Percentiles rank a stretch among this genome's conserved stretches.
Conservation (phyloP, 2,888 invertebrate species). For the Sclerodermus sp. region DNA sequence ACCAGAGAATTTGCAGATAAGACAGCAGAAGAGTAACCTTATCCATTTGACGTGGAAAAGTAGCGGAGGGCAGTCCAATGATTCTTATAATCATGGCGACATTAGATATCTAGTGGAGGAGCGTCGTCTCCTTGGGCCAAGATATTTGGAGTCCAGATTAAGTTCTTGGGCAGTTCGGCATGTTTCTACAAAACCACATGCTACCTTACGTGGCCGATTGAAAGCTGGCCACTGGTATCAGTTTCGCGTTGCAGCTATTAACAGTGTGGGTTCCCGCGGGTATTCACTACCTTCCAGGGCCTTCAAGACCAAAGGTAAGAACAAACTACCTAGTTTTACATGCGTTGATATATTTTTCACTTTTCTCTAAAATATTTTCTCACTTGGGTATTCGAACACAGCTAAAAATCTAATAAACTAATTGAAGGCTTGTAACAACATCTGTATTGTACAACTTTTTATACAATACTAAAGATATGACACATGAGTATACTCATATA, state of each 20-base stretch:
- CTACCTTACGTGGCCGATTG: slow-evolving; percentile 61
- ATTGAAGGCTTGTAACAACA: too few relatives aligned
- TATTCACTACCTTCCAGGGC: slow-evolving; percentile 67
- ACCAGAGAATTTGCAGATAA: slow-evolving; percentile 37
- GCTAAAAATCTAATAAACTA: too few relatives aligned
- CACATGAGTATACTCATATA: neutral
- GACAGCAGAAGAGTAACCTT: slow-evolving; percentile 37
- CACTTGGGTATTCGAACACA: too few relatives aligned
- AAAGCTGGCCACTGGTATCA: slow-evolving; percentile 78
- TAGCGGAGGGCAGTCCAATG: neutral
- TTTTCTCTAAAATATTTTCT: too few relatives aligned
- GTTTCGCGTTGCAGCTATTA: slow-evolving; percentile 76
- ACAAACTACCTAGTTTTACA: too few relatives aligned
- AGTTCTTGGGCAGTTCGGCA: slow-evolving; percentile 67
- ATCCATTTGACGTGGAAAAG: slow-evolving; percentile 33
- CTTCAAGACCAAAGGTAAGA: slow-evolving; percentile 60
- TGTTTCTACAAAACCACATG: slow-evolving; percentile 58
- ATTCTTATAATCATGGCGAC: neutral
- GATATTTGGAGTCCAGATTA: slow-evolving; percentile 67
- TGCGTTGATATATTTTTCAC: too few relatives aligned
- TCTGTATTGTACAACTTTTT: too few relatives aligned
- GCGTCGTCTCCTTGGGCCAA: slow-evolving; percentile 70
- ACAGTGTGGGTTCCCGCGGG: slow-evolving; percentile 71
- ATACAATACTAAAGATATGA: neutral
- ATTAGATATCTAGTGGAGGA: slow-evolving; percentile 69